A percentile compares a stretch with the other conserved stretches of the same genome.
phyloP scores from a whole-genome alignment of 2,797 vertebrate species.

The Paratrypauchen microcephalus region DNA sequence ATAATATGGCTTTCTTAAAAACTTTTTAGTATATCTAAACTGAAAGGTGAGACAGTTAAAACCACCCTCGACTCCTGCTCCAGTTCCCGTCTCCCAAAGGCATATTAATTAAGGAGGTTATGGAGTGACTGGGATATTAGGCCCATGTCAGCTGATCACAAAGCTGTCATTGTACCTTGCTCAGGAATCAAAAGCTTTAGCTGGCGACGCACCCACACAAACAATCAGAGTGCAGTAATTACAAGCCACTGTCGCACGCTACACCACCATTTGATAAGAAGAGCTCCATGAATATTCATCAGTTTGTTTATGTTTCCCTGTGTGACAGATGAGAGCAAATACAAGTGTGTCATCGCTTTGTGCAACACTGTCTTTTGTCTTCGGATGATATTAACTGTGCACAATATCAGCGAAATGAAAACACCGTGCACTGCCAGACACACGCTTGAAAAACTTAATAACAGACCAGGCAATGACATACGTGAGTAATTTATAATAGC shows the following conservation, averaged over 20 bases:
- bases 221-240: slow-evolving; percentile 42
- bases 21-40: background rate
- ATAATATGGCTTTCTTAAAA: background rate
- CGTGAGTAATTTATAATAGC: background rate
- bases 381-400: slow-evolving; percentile 16
- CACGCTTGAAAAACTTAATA: background rate
- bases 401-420: slow-evolving; percentile 9
- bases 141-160: slow-evolving; percentile 32
- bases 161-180: slow-evolving; percentile 27
- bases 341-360: slow-evolving; percentile 25
- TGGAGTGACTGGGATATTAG: slow-evolving; percentile 20
- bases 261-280: slow-evolving; percentile 43
- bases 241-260: slow-evolving; percentile 35
- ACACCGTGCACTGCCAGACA: slow-evolving; percentile 3
- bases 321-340: slow-evolving; percentile 46
- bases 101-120: slow-evolving; percentile 25
- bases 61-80: background rate
- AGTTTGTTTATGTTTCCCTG: slow-evolving; percentile 44
- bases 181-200: slow-evolving; percentile 27
- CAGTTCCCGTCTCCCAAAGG: slow-evolving; percentile 1
- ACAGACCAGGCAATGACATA: background rate
- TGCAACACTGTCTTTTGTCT: slow-evolving; percentile 20
- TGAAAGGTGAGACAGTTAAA: background rate
- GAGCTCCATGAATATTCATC: slow-evolving; percentile 63
- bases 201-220: slow-evolving; percentile 16